phyloP scores from a whole-genome alignment of 1,140 invertebrate species.

The Dufourea novaeangliae region DNA sequence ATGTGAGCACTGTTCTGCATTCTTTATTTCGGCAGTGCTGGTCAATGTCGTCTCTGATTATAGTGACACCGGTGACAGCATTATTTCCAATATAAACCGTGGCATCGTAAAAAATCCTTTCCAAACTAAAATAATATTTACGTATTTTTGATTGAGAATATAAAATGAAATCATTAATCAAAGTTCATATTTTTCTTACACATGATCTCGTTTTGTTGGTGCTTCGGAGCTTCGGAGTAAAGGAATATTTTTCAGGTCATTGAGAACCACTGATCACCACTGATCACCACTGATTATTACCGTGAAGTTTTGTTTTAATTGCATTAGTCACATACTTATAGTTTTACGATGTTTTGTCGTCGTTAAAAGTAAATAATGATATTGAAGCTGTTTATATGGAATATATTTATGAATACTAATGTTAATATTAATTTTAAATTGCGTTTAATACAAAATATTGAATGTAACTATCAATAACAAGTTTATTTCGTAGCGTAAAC shows the following conservation, averaged over 20 bases:
- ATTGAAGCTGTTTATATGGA: not conserved
- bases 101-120: too few relatives aligned
- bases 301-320: not conserved
- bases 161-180: not conserved
- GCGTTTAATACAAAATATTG: not conserved
- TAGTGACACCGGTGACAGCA: not conserved
- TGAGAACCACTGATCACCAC: slow-evolving; percentile 22
- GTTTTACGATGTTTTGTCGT: not conserved
- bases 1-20: slow-evolving; percentile 46
- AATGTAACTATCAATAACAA: not conserved
- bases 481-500: not conserved
- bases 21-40: slow-evolving; percentile 33
- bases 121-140: not conserved
- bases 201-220: not conserved
- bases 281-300: not conserved
- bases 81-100: not conserved
- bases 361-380: not conserved
- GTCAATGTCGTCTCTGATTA: not conserved
- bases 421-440: not conserved
- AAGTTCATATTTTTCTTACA: not conserved
- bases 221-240: not conserved
- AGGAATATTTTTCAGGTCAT: not conserved
- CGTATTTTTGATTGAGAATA: not conserved
- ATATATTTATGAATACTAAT: not conserved
- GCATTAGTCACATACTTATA: not conserved